Base-by-base conservation (phyloP, 2,888 invertebrate species). In the Frankliniella intonsa region DNA sequence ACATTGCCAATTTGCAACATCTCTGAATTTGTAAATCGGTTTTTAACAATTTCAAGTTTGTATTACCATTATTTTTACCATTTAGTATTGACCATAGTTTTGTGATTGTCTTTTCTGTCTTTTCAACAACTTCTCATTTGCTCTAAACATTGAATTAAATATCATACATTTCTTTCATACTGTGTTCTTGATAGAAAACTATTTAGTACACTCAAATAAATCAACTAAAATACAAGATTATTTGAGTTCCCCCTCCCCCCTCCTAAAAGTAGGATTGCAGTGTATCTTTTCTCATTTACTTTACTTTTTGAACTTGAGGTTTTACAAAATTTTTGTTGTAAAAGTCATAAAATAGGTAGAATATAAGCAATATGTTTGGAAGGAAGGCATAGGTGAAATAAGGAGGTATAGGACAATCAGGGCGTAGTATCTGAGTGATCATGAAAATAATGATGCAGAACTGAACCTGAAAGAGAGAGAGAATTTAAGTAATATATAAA, bases 371-470 rank as follows among this genome's bases (percentile, higher is more conserved):
- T 5, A 94, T 90, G 84, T 93, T 92, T 0, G 91, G 89, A 84
- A 92, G 88, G 86, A 91, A 94, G 82, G 93, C 86, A 0, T 87
- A 83, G 0, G 91, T 88, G 0, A 92, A 85, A 0, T 88, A 87
- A 22, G 88, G 87, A 0, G 91, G 90, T 1, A 91, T 85, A 0
- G 89, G 88, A 85, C 94, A 94, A 81, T 89, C 89, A 0, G 92
- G 91, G 82, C 89, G 85, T 82, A 91, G 87, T 0, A 90, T 89
- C 86, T 90, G 90, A 1, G 87, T 82, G 1, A 90, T 89, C 86
- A 93, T 92, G 1, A 90, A 81, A 55, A 93, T 86, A 87, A 94
- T 89, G n/a, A 93, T 83, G 1, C 89, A 89, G 85, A 94, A 94
- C 87, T 94, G 94, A 9, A 91, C 86, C 92, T 92, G 89, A 81